Conservation (phyloP, 2,888 invertebrate species). For the Odontocerum albicorne region DNA sequence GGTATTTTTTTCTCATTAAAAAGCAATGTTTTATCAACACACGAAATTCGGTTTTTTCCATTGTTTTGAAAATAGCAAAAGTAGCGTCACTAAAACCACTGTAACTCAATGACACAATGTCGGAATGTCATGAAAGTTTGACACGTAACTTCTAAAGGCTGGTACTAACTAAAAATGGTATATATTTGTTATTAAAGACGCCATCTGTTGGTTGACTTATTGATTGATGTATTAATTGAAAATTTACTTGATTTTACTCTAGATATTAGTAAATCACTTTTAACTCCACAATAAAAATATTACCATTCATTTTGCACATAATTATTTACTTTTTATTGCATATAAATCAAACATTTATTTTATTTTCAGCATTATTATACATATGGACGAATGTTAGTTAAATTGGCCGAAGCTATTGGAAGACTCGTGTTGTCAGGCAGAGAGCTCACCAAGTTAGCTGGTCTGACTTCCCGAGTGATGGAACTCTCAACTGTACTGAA, state of each 20-base stretch:
- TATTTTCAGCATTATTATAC: constrained; percentile 83
- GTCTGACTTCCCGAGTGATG: constrained; percentile 91
- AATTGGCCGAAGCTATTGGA: constrained; percentile 96
- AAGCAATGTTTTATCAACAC: too few relatives aligned
- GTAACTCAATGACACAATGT: too few relatives aligned
- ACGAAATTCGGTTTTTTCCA: too few relatives aligned
- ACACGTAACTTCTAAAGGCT: too few relatives aligned
- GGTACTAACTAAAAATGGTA: too few relatives aligned
- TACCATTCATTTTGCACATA: not conserved
- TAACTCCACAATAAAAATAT: not conserved
- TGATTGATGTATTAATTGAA: too few relatives aligned
- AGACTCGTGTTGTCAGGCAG: constrained; percentile 92
- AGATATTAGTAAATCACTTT: not conserved
- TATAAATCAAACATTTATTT: constrained; percentile 20
- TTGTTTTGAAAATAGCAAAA: too few relatives aligned
- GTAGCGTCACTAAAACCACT: too few relatives aligned
- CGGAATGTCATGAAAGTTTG: too few relatives aligned
- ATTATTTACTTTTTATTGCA: not conserved
- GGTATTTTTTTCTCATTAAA: too few relatives aligned
- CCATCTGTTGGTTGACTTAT: too few relatives aligned
- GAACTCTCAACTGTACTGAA: constrained; percentile 83
- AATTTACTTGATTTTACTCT: not conserved
- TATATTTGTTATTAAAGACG: too few relatives aligned
- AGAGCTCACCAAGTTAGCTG: constrained; percentile 91
- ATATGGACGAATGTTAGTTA: constrained; percentile 93